Conservation (phyloP, 53 echinoderm and acorn worm genomes). For the Holothuria scabra region DNA sequence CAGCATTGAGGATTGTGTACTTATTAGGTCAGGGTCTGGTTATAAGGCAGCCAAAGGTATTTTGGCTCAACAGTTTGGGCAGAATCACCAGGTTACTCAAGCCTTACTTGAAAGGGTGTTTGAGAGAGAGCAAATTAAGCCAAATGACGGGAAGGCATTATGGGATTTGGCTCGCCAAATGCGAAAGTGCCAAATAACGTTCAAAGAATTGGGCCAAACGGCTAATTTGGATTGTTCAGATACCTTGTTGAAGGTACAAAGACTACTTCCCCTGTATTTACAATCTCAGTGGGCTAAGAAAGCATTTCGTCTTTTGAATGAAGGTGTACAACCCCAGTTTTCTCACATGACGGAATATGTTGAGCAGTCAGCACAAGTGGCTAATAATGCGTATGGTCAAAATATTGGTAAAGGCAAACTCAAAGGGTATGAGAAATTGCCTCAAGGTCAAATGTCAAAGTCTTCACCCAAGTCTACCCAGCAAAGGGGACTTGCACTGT, state of each 20-base stretch:
- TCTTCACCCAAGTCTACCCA: too few relatives aligned
- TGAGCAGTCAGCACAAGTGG: conserved; percentile 35
- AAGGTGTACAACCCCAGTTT: conserved; percentile 26
- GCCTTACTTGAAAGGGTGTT: conserved; percentile 39
- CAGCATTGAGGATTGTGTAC: conserved; percentile 57
- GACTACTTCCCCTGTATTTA: conserved; percentile 3
- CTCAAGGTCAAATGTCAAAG: too few relatives aligned
- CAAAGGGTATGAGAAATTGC: too few relatives aligned
- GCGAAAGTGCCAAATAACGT: conserved; percentile 51
- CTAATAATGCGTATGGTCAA: conserved; percentile 52
- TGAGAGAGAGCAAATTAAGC: conserved; percentile 33
- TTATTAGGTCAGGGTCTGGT: conserved; percentile 29
- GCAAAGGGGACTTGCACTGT: too few relatives aligned
- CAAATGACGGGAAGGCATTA: conserved; percentile 52
- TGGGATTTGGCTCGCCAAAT: conserved; percentile 59
- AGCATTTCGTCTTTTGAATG: not conserved
- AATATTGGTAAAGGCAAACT: conserved; percentile 28
- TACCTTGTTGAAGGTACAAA: conserved; percentile 9
- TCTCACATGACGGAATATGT: conserved; percentile 49
- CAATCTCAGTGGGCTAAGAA: conserved; percentile 24
- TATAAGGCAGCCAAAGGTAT: conserved; percentile 48
- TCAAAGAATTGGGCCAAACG: conserved; percentile 28
- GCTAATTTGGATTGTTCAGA: conserved; percentile 51
- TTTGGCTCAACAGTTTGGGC: conserved; percentile 55
- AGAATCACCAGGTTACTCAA: conserved; percentile 26